Evolutionary conservation across 2,888 invertebrate species (phyloP).

Genomic region (Steinernema hermaphroditum): DNA sequence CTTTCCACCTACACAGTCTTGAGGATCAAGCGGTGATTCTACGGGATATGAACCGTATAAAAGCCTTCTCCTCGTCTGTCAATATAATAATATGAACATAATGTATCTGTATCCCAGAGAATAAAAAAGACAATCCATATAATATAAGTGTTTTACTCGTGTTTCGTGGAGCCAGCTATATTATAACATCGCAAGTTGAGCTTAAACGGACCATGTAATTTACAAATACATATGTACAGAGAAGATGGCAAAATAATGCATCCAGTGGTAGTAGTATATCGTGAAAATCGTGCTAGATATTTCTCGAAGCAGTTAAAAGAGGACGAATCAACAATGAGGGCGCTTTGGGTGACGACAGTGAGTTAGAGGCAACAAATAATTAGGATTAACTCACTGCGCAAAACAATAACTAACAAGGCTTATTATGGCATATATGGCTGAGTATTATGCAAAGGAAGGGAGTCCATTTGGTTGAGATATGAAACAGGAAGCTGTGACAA

Average conservation of each 20-base stretch:
- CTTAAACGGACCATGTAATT: conserved; percentile 3
- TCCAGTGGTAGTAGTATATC: neutral
- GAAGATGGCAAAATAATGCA: conserved; percentile 24
- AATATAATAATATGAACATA: too few relatives aligned
- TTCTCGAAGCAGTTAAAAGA: neutral
- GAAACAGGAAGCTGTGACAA: neutral
- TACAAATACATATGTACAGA: conserved; percentile 21
- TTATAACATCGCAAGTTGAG: conserved; percentile 6
- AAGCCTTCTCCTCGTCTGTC: too few relatives aligned
- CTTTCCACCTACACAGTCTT: too few relatives aligned
- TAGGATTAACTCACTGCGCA: neutral
- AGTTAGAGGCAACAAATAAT: conserved; percentile 13
- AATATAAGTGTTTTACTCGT: conserved; percentile 14
- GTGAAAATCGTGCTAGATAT: neutral
- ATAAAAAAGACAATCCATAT: too few relatives aligned
- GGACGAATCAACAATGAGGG: neutral
- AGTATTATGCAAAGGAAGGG: neutral
- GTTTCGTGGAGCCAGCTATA: neutral
- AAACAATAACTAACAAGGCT: neutral
- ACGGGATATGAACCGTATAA: too few relatives aligned
- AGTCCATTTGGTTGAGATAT: conserved; percentile 6
- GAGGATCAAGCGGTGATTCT: too few relatives aligned
- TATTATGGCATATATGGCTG: neutral
- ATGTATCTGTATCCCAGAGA: too few relatives aligned
- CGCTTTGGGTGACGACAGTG: neutral